Conservation (phyloP, 2,797 vertebrate species). For the Telmatherina bonti region DNA sequence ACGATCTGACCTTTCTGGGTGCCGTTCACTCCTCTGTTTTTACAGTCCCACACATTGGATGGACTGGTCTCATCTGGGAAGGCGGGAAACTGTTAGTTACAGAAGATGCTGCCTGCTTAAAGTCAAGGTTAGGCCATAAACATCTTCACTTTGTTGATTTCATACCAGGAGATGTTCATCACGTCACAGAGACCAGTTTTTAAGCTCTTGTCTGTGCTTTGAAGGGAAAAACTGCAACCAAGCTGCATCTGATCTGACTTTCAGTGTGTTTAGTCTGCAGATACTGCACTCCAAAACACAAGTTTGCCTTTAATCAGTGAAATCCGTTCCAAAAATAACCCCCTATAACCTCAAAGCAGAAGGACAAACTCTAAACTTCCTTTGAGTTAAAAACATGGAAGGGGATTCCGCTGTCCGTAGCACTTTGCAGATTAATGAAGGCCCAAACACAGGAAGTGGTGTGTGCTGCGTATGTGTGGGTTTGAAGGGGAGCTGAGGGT, state of each 20-base stretch:
- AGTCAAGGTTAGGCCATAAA: not conserved
- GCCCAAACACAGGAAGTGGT: conserved; percentile 37
- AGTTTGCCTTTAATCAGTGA: conserved; percentile 68
- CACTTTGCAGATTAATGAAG: conserved; percentile 72
- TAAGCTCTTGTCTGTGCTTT: conserved; percentile 3
- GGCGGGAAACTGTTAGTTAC: conserved; percentile 3
- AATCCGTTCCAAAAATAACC: conserved; percentile 67
- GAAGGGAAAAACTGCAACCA: conserved; percentile 16
- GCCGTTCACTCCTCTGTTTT: conserved; percentile 97
- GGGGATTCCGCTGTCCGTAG: conserved; percentile 68
- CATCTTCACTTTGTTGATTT: conserved; percentile 6
- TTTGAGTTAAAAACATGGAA: conserved; percentile 56
- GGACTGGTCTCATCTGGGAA: conserved; percentile 94
- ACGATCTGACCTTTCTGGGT: conserved; percentile 98
- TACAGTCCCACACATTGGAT: conserved; percentile 99
- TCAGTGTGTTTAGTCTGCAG: conserved; percentile 57
- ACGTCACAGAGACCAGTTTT: conserved; percentile 16
- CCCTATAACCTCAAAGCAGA: conserved; percentile 63
- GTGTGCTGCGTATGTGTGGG: conserved; percentile 17
- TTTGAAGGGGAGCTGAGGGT: conserved; percentile 33
- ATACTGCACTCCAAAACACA: conserved; percentile 46
- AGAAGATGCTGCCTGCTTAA: not conserved
- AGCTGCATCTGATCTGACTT: conserved; percentile 31
- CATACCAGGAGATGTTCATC: conserved; percentile 21
- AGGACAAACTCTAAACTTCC: conserved; percentile 74